These are phyloP conservation scores for Potamilus streckersoni DNA, from an alignment of 1,140 invertebrate genomes.

Conservation along the genomic window DNA sequence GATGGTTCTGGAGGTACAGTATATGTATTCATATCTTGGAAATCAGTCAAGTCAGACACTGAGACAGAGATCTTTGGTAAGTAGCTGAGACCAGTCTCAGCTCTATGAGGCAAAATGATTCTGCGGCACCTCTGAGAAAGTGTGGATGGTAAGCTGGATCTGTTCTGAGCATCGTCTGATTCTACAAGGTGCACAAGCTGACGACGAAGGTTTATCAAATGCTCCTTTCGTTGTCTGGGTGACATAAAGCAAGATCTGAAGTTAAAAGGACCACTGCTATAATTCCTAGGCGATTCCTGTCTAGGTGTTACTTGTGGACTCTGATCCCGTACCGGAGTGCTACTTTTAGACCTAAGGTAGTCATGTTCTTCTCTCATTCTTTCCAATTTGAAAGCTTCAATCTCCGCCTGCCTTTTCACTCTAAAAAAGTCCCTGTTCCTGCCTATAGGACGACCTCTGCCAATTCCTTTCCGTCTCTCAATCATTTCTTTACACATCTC, in stretches of 20 bases:
- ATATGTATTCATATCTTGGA: no score
- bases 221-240: constrained; percentile 28
- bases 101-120: no score
- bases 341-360: constrained; percentile 23
- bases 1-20: no score
- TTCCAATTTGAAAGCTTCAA: constrained; percentile 43
- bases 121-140: neutral
- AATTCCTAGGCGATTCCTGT: constrained; percentile 15
- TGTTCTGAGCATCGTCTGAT: constrained; percentile 20
- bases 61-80: constrained; percentile 13
- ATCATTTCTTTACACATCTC: constrained; percentile 24
- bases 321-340: constrained; percentile 20
- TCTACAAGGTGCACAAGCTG: constrained; percentile 29
- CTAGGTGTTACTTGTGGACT: constrained; percentile 27
- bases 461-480: constrained; percentile 12
- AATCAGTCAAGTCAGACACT: constrained; percentile 2
- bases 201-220: constrained; percentile 29
- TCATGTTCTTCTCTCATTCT: constrained; percentile 32
- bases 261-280: constrained; percentile 3
- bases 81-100: constrained; percentile 18
- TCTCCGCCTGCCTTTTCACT: constrained; percentile 33
- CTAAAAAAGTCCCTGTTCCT: constrained; percentile 17
- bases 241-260: constrained; percentile 27
- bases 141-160: constrained; percentile 14
- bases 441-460: constrained; percentile 6